Evolutionary conservation across 2,888 invertebrate species (phyloP).

Genomic region (Epinotia bilunana): DNA sequence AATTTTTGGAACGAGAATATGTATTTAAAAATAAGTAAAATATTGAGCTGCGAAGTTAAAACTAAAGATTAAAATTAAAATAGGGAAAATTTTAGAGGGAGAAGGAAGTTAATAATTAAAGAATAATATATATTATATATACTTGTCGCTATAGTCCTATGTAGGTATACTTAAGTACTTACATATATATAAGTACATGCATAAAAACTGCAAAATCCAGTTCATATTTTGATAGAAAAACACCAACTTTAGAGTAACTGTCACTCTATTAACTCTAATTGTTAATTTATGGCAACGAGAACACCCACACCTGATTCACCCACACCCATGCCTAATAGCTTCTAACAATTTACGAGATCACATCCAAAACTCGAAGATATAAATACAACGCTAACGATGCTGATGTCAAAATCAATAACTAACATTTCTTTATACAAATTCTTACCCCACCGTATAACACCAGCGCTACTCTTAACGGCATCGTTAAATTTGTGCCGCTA

Average conservation of each 20-base stretch:
- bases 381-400: constrained; percentile 22
- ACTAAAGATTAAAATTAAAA: no score
- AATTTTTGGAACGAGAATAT: no score
- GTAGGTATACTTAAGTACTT: no score
- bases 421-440: neutral
- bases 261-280: constrained; percentile 37
- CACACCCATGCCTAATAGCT: constrained; percentile 20
- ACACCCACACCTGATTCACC: constrained; percentile 28
- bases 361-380: constrained; percentile 29
- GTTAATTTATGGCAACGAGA: constrained; percentile 30
- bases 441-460: neutral
- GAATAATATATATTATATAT: no score
- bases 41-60: no score
- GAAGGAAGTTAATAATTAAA: no score
- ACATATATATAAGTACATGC: no score
- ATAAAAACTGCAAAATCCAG: no score
- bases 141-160: no score
- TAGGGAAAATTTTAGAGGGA: no score
- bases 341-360: constrained; percentile 40
- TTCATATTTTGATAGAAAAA: neutral
- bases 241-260: neutral
- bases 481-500: constrained; percentile 13
- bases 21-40: no score
- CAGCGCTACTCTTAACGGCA: constrained; percentile 5
- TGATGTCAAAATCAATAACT: neutral